Percentiles rank a stretch among this genome's conserved stretches.
Evolutionary conservation across 2,113 vertebrate species (phyloP).

Genomic region (Macquaria australasica): DNA sequence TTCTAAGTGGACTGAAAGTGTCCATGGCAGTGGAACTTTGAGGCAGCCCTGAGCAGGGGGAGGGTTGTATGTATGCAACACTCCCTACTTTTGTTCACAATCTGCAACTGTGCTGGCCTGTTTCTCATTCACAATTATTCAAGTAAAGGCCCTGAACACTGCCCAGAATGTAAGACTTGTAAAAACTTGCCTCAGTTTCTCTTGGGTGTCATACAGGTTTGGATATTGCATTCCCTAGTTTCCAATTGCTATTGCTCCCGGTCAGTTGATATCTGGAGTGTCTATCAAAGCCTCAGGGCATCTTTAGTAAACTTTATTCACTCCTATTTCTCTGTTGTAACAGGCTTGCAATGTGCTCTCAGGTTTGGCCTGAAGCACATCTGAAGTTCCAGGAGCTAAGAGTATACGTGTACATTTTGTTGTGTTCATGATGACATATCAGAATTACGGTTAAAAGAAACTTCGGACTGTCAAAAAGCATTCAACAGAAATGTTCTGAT

Average conservation of each 20-base stretch:
- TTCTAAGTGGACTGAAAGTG: conserved; percentile 6
- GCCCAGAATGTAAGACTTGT: conserved; percentile 63
- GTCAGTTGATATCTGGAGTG: conserved; percentile 50
- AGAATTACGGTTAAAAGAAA: neutral
- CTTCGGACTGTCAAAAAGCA: neutral
- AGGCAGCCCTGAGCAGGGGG: neutral
- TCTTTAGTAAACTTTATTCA: conserved; percentile 43
- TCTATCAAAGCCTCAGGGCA: conserved; percentile 29
- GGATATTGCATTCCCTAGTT: conserved; percentile 36
- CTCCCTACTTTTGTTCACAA: neutral
- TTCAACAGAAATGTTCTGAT: neutral
- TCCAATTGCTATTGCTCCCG: conserved; percentile 22
- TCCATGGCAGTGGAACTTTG: conserved; percentile 3
- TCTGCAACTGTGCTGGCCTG: conserved; percentile 22
- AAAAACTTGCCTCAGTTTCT: conserved; percentile 59
- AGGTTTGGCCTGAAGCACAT: conserved; percentile 27
- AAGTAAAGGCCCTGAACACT: conserved; percentile 25
- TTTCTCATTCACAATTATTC: conserved; percentile 47
- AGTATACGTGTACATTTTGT: neutral
- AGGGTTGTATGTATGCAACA: conserved; percentile 12
- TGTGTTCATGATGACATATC: neutral
- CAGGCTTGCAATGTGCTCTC: conserved; percentile 34
- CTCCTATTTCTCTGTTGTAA: conserved; percentile 13
- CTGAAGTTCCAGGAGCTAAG: neutral
- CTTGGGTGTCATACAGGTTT: conserved; percentile 18